Evolutionary conservation across 1,140 invertebrate species (phyloP).

Genomic region (Grapholita molesta): DNA sequence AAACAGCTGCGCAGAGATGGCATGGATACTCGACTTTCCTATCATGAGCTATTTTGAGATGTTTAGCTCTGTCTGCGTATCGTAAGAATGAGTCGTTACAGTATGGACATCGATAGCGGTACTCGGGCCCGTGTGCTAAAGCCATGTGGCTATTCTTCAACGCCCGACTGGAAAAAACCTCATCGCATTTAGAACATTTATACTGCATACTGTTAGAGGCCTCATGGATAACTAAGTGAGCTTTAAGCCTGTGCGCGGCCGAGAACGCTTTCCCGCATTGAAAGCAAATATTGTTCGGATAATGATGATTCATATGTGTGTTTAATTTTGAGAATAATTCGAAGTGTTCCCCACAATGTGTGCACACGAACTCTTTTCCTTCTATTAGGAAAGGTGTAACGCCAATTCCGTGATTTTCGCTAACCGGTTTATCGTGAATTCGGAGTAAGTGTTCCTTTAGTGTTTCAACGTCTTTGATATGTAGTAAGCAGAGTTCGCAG

Average conservation of each 20-base stretch:
- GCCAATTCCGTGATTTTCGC: slow-evolving; percentile 43
- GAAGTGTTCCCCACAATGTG: slow-evolving; percentile 52
- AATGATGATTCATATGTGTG: slow-evolving; percentile 67
- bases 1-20: slow-evolving; percentile 59
- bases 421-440: slow-evolving; percentile 48
- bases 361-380: slow-evolving; percentile 49
- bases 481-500: slow-evolving; percentile 49
- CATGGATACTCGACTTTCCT: slow-evolving; percentile 64
- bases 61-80: slow-evolving; percentile 67
- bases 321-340: slow-evolving; percentile 58
- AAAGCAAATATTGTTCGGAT: slow-evolving; percentile 64
- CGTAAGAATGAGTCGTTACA: slow-evolving; percentile 77
- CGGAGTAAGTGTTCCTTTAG: slow-evolving; percentile 52
- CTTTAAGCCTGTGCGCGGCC: slow-evolving; percentile 43
- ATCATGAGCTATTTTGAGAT: slow-evolving; percentile 64
- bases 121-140: slow-evolving; percentile 39
- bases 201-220: slow-evolving; percentile 27
- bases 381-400: slow-evolving; percentile 52
- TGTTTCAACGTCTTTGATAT: slow-evolving; percentile 37
- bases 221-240: slow-evolving; percentile 59
- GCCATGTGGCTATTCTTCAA: slow-evolving; percentile 50
- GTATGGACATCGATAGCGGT: slow-evolving; percentile 61
- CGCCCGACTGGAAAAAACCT: slow-evolving; percentile 44
- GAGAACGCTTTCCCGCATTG: slow-evolving; percentile 66
- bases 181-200: slow-evolving; percentile 61